Evolutionary conservation across 23 tunicate genomes (phyloP), one percentile per base, ranked within the genome.

Genomic region (Corella eumyota): DNA sequence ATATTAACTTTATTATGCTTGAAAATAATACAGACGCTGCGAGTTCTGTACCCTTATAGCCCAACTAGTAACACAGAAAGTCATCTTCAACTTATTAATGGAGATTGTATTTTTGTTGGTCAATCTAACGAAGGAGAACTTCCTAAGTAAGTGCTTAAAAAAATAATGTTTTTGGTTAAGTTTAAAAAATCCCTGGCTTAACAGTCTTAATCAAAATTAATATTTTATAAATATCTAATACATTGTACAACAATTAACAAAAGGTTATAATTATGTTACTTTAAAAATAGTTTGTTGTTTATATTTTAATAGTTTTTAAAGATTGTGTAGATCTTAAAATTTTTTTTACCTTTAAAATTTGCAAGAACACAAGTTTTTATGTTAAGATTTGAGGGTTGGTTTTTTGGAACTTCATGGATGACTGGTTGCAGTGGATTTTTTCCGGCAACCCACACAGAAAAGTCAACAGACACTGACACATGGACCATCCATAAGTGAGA

Each of bases 371-470:
- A n/a, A n/a, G 11, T 51, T 51, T 26, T 22, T 21, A 74, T 70
- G 56, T 53, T 64, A 0, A 56, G 71, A 31, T 64, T 74, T 30
- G 95, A 86, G 23, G 95, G 95, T 9, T 77, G 76, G 83, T 76
- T 67, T 44, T 72, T 56, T 45, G 95, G 95, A 13, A 86, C 95
- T 6, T 86, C 95, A 22, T 86, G 95, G 95, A 77, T 86, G 86
- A 86, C 95, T 13, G 95, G 95, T 2, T 77, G 85, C 50, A 86
- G 85, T 62, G 95, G 95, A 30, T 60, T 67, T 48, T 86, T 77
- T 36, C 95, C 95, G 6, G 70, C 72, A 0, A 31, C 75, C 9
- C 95, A 86, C 55, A 81, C 83, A 26, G 86, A 86, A 45, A 69
- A 54, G 48, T 68, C 86, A 9, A 61, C 81, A n/a, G 95, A 86